Evolutionary conservation across 2,888 invertebrate species (phyloP), one percentile per base, ranked within the genome.

Genomic region (Blera fallax): DNA sequence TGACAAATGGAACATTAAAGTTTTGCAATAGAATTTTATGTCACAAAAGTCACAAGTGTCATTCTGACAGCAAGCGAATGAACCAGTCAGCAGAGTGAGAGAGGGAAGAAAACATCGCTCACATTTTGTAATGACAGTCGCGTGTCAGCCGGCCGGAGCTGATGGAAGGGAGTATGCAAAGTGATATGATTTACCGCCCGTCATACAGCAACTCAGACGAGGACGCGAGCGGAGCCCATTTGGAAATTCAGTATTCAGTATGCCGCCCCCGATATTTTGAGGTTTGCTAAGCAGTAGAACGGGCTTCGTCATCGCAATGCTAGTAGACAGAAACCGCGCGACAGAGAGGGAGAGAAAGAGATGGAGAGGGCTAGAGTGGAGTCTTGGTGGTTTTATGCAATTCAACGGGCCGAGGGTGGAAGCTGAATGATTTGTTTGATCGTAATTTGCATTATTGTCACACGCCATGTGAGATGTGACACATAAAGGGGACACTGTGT

Each of bases 381-480:
- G 40, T 8, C 34, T 29, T 40, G 54, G 7, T 8, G 32, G 40
- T 21, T 72, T 37, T 60, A 72, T 60, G 32, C 60, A 45, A 45
- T 40, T 16, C 27, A n/a, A 14, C 43, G 37, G 48, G 69, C 32
- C 37, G 76, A 54, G 72, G 73, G 79, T 79, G 83, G 73, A 69
- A 79, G 69, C 73, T 67, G 73, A 74, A 43, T 84, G 79, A 79
- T 84, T 74, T 80, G 80, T 74, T 74, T 70, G 70, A 76, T 29
- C 70, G 24, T 74, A 70, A 80, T 84, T 85, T 85, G 80, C 84
- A 85, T 85, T 85, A 65, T 72, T 76, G 80, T 85, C 80, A 72
- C 70, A 85, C 52, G 16, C 78, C 67, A 34, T 7, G 67, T 56
- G 78, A 78, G 78, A 69, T 58, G 67, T 79, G 73, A 74, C 73